Evolutionary conservation across 2,888 invertebrate species (phyloP), one percentile per base, ranked within the genome.

Genomic region (Pristionchus arcanus): DNA sequence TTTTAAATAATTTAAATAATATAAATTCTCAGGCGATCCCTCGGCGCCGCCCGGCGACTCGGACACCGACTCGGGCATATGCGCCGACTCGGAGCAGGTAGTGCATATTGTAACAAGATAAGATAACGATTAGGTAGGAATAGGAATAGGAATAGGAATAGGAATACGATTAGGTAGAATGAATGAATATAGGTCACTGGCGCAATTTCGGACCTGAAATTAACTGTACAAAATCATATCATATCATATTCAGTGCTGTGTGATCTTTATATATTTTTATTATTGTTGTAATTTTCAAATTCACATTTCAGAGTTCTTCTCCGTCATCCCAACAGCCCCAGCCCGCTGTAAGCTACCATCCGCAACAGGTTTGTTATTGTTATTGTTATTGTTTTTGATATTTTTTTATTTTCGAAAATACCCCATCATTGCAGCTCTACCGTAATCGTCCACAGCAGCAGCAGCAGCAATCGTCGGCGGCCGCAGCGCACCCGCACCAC

Each of bases 51-150:
- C 92, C 55, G 91, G 92, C 63, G 92, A 93, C 90, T 92, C 92
- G 89, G 93, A 93, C 91, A 93, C 93, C 89, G 93, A 93, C 91
- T 92, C 92, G 81, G 93, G 93, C 68, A 93, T 93, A 49, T 92
- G 92, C 84, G 93, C 93, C 11, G 93, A 93, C 90, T 93, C 92
- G 83, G 93, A 93, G 90, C 92, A 92, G 86, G 90, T 91, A 28
- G 37, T 9, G 42, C n/a, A n/a, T n/a, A n/a, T n/a, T n/a, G n/a
- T n/a, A n/a, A n/a, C n/a, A n/a, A n/a, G n/a, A n/a, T n/a, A n/a
- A n/a, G n/a, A n/a, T n/a, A n/a, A n/a, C n/a, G n/a, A n/a, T n/a
- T n/a, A n/a, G n/a, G n/a, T n/a, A n/a, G n/a, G n/a, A n/a, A n/a
- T n/a, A n/a, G n/a, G n/a, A n/a, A n/a, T n/a, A n/a, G n/a, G n/a